phyloP scores from a whole-genome alignment of 2,797 vertebrate genomes.

The Pachyuromys duprasi region DNA sequence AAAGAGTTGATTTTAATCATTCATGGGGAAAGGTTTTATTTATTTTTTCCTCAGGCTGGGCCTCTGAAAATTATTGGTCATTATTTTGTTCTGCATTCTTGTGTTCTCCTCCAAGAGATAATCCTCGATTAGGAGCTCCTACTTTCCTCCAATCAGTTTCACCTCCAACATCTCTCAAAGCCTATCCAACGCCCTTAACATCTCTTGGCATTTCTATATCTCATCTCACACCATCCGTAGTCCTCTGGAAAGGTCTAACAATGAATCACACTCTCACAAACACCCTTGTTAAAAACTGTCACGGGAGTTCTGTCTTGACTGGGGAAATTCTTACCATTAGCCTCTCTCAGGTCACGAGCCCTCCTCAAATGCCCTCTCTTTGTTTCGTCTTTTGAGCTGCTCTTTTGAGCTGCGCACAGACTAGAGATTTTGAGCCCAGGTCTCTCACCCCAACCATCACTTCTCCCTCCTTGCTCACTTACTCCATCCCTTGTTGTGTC shows the following conservation, averaged over 20 bases:
- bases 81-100: background rate
- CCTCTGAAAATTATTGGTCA: conserved; percentile 25
- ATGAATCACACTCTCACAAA: background rate
- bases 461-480: background rate
- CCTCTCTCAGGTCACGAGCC: background rate
- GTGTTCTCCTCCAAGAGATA: background rate
- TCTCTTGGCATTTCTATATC: background rate
- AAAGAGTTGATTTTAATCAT: background rate
- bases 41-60: background rate
- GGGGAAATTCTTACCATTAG: background rate
- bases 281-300: background rate
- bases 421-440: background rate
- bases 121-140: background rate
- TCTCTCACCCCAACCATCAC: background rate
- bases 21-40: background rate
- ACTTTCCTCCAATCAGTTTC: background rate
- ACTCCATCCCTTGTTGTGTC: background rate
- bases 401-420: background rate
- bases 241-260: background rate
- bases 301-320: background rate
- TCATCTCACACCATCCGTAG: background rate
- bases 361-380: background rate
- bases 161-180: background rate
- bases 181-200: background rate
- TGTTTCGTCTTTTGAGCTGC: background rate